Percentiles rank a stretch among this genome's conserved stretches.
phyloP scores from a whole-genome alignment of 2,888 invertebrate genomes.

The Zhuqinia jingwanae region DNA sequence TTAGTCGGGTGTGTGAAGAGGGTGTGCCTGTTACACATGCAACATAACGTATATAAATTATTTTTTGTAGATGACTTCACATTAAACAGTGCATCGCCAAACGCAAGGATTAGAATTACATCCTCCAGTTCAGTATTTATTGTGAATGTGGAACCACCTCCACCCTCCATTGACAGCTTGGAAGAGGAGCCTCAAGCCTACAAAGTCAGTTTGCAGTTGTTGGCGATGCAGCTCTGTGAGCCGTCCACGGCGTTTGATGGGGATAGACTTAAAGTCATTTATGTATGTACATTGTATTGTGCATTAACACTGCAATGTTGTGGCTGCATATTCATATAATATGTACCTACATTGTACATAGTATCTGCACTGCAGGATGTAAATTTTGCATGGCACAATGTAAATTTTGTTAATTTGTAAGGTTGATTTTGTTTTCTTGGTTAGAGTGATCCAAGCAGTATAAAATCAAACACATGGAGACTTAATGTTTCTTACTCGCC shows the following conservation, averaged over 20 bases:
- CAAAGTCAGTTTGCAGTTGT: slow-evolving; percentile 47
- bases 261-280: slow-evolving; percentile 49
- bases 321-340: no score
- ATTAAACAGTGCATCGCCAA: slow-evolving; percentile 4
- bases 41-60: no score
- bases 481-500: background rate
- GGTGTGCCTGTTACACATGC: background rate
- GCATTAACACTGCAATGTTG: no score
- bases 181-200: background rate
- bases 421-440: slow-evolving; percentile 11
- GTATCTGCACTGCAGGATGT: no score
- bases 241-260: background rate
- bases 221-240: slow-evolving; percentile 53
- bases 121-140: slow-evolving; percentile 1
- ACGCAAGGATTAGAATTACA: slow-evolving; percentile 30
- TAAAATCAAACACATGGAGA: slow-evolving; percentile 40
- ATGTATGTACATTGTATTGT: no score
- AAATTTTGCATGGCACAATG: background rate
- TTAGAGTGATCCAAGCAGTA: slow-evolving; percentile 46
- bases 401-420: background rate
- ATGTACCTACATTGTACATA: no score
- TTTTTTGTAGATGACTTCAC: slow-evolving; percentile 26
- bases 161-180: background rate
- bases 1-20: background rate
- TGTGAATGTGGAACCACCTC: slow-evolving; percentile 25